phyloP scores from a whole-genome alignment of 2,888 invertebrate species.

The Sphaeridia pumilis region DNA sequence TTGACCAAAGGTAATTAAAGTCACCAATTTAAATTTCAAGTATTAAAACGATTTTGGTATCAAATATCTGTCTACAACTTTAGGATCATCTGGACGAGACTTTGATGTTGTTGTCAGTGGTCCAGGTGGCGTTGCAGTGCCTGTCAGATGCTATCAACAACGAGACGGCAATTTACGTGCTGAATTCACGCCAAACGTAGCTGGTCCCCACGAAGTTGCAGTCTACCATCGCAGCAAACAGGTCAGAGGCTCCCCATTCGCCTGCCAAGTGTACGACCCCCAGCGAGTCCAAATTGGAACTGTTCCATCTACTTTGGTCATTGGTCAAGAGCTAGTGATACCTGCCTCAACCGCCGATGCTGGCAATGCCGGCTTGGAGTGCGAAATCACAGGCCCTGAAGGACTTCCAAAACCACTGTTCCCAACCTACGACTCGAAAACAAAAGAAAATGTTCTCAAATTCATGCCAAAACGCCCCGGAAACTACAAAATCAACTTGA shows the following conservation, averaged over 20 bases:
- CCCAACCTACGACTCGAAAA: slow-evolving; percentile 49
- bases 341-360: slow-evolving; percentile 71
- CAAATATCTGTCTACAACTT: background rate
- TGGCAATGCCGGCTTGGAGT: slow-evolving; percentile 73
- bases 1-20: slow-evolving; percentile 34
- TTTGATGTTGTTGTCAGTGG: slow-evolving; percentile 84
- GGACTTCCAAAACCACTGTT: slow-evolving; percentile 72
- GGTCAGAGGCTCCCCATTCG: slow-evolving; percentile 84
- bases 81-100: slow-evolving; percentile 51
- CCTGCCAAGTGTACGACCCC: slow-evolving; percentile 82
- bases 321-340: slow-evolving; percentile 70
- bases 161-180: slow-evolving; percentile 90
- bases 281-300: slow-evolving; percentile 63
- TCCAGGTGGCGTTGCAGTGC: slow-evolving; percentile 60
- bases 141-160: slow-evolving; percentile 88
- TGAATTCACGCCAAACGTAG: slow-evolving; percentile 52
- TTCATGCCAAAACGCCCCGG: slow-evolving; percentile 77
- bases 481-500: slow-evolving; percentile 52
- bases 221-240: slow-evolving; percentile 81
- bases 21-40: background rate
- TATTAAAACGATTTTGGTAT: background rate
- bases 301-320: slow-evolving; percentile 52
- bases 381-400: slow-evolving; percentile 74
- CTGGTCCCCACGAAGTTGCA: slow-evolving; percentile 54
- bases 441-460: slow-evolving; percentile 64